Evolutionary conservation across 1,140 invertebrate species (phyloP).

Genomic region (Oryctes rhinoceros): DNA sequence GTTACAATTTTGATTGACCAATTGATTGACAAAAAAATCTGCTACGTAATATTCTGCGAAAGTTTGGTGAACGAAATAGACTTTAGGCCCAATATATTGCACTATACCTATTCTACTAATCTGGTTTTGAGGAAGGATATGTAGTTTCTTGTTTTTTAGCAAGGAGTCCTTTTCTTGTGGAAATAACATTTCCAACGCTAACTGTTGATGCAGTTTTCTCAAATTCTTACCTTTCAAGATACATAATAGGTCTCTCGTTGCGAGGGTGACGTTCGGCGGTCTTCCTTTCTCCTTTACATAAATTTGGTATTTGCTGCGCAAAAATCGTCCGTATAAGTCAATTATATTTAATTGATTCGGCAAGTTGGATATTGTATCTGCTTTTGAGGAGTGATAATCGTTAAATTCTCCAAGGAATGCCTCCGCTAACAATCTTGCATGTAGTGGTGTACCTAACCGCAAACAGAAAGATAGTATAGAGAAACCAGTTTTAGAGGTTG

Average conservation of each 20-base stretch:
- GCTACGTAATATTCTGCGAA: constrained; percentile 11
- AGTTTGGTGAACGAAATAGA: not conserved
- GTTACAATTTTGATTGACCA: not conserved
- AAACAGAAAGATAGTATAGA: not conserved
- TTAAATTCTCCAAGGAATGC: not conserved
- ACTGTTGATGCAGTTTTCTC: constrained; percentile 4
- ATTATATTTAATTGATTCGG: not conserved
- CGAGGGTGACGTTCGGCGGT: not conserved
- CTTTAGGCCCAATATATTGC: not conserved
- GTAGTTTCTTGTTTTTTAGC: not conserved
- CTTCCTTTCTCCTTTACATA: not conserved
- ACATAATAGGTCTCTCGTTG: not conserved
- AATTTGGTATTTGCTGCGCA: not conserved
- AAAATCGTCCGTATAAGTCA: not conserved
- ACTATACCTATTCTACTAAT: not conserved
- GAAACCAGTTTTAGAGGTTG: too few species aligned
- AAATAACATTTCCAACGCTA: not conserved
- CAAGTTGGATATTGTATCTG: not conserved
- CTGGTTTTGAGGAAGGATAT: not conserved
- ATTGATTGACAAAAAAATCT: not conserved
- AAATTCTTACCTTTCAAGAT: not conserved
- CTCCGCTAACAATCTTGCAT: not conserved
- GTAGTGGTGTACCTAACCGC: not conserved
- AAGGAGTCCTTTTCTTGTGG: not conserved
- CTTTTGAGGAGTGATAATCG: not conserved